Conservation (phyloP, 2,888 invertebrate species). For the Tenthredo mesomela region DNA sequence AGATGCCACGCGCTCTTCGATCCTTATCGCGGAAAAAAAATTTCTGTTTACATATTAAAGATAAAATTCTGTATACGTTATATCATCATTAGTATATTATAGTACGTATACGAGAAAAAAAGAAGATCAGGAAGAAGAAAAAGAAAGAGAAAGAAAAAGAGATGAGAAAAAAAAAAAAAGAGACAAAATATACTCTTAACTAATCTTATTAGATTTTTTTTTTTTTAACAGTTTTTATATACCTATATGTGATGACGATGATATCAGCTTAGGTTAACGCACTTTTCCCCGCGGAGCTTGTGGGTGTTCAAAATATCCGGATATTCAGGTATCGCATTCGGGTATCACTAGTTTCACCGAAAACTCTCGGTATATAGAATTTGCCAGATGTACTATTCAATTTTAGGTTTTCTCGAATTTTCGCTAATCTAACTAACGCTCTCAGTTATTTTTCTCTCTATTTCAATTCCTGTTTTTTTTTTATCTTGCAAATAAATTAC, state of each 20-base stretch:
- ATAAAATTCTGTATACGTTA: conserved; percentile 17
- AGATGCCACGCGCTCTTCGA: conserved; percentile 3
- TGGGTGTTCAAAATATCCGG: not conserved
- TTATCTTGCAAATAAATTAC: no score
- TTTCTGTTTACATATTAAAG: conserved; percentile 38
- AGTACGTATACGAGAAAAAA: not conserved
- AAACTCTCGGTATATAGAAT: no score
- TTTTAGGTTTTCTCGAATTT: no score
- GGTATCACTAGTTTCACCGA: no score
- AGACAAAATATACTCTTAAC: not conserved
- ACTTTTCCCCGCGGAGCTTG: not conserved
- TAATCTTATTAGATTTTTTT: not conserved
- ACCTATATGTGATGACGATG: not conserved
- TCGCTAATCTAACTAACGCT: no score
- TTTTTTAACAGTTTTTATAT: not conserved
- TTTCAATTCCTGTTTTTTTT: no score
- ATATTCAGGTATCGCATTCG: not conserved
- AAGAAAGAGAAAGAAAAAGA: not conserved
- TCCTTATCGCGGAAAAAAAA: not conserved
- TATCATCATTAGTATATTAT: not conserved
- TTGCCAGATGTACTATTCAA: no score
- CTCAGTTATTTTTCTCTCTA: no score
- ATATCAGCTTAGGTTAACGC: conserved; percentile 23
- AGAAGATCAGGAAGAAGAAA: not conserved
- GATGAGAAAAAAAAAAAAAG: not conserved